These are phyloP conservation scores for Aphelenchoides besseyi DNA, from an alignment of 1,140 invertebrate species.

Conservation along the genomic window DNA sequence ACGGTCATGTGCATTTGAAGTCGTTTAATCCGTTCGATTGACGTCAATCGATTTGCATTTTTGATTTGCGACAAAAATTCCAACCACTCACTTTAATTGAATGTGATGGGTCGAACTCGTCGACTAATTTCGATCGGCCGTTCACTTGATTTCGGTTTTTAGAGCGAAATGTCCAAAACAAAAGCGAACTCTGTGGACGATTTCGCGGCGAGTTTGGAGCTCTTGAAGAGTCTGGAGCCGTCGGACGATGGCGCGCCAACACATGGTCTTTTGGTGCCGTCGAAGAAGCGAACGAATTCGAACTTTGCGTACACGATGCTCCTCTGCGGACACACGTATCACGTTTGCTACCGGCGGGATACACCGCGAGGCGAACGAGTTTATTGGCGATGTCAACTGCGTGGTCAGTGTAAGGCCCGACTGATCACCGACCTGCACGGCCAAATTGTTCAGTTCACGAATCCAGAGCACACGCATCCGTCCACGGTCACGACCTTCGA, in stretches of 20 bases:
- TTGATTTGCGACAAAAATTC: too few species aligned
- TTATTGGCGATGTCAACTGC: constrained; percentile 23
- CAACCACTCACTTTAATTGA: too few species aligned
- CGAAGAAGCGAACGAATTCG: constrained; percentile 17
- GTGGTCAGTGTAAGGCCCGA: constrained; percentile 9
- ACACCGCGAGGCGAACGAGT: constrained; percentile 16
- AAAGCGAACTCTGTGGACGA: background rate
- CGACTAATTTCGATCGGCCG: background rate
- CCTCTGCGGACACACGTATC: constrained; percentile 6
- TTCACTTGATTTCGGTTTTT: background rate
- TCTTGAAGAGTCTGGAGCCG: background rate
- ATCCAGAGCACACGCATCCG: constrained; percentile 19
- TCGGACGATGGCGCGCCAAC: constrained; percentile 2
- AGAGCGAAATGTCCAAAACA: background rate
- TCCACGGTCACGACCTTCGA: background rate
- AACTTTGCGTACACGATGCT: constrained; percentile 18
- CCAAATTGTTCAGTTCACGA: constrained; percentile 17
- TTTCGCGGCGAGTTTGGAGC: background rate
- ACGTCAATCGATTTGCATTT: too few species aligned
- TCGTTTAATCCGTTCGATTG: too few species aligned
- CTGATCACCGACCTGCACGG: constrained; percentile 21
- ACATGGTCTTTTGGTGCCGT: constrained; percentile 19
- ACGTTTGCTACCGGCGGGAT: constrained; percentile 20
- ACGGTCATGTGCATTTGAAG: too few species aligned
- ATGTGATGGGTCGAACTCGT: background rate